Conservation (phyloP, 2,797 vertebrate genomes). For the Rhincodon typus region DNA sequence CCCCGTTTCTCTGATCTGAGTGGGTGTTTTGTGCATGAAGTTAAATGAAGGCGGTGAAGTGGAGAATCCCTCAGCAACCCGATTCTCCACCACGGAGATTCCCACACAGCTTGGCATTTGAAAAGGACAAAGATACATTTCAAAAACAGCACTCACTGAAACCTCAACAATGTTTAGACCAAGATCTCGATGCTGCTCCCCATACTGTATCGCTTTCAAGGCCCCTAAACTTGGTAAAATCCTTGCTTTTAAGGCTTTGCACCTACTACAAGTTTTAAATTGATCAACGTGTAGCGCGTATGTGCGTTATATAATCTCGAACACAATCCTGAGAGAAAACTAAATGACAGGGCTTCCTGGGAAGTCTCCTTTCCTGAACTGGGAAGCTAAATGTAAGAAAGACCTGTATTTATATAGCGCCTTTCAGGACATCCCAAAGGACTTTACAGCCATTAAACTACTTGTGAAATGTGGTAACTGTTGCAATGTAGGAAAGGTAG, state of each 20-base stretch:
- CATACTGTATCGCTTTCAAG: neutral
- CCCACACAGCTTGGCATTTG: constrained; percentile 6
- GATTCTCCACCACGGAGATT: neutral
- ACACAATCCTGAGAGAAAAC: neutral
- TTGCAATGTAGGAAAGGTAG: neutral
- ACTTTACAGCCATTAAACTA: neutral
- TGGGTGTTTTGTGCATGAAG: neutral
- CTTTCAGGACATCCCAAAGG: neutral
- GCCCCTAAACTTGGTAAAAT: neutral
- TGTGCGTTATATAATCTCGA: neutral
- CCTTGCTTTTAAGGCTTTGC: neutral
- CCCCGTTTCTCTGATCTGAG: neutral
- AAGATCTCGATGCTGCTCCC: neutral
- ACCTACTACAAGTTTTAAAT: neutral
- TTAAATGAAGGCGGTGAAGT: neutral
- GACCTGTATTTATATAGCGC: neutral
- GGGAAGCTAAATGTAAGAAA: neutral
- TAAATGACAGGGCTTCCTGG: too few species aligned
- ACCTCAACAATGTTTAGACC: neutral
- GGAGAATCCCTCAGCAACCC: neutral
- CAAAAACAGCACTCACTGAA: neutral
- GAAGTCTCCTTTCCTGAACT: neutral
- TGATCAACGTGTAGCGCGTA: neutral
- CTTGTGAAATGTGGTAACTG: neutral
- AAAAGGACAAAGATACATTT: neutral